Base-by-base conservation (phyloP, 1,140 invertebrate genomes). In the Bombus soroeensis region DNA sequence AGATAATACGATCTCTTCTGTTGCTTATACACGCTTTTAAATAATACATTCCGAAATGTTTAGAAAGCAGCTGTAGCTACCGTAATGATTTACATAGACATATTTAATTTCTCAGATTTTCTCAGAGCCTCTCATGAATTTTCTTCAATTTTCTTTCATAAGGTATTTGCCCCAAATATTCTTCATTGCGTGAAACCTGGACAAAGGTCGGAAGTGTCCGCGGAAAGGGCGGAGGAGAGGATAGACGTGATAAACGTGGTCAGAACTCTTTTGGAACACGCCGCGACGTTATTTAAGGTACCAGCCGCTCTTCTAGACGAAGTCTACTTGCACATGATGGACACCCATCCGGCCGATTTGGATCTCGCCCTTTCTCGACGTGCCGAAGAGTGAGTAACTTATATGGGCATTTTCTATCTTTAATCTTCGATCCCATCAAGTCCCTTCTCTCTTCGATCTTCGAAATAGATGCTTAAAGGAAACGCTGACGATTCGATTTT, bases 131-230 rank as follows among this genome's bases (percentile, higher is more conserved):
- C 2, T 32, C 5, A 64, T 1, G 70, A 72, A 28, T 39, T 47
- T 39, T 12, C 57, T 62, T 12, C 5, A 47, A 74, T 32, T 43
- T 37, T 72, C 13, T 57, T 77, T 3, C 82, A 84, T 1, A 47
- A 95, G 95, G 96, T 99, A 39, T 98, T 99, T 94, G 98, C 98
- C 4, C 98, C 98, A 2, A 99, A 99, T 93, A 98, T 99, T 91
- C 96, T 99, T 70, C 98, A 98, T 91, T 97, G 96, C 83, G 96
- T 97, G 84, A 97, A 97, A 90, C 96, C 96, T 39, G 96, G 96
- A 62, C 96, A 96, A 83, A 93, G 96, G 57, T 97, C 97, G 90
- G 97, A 96, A 90, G 93, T 96, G 89, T 96, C 96, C 91, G 96
- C 96, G 15, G 97, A 97, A 87, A 96, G 97, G 90, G 96, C 97